phyloP scores from a whole-genome alignment of 1,140 invertebrate genomes.

The Harpegnathos saltator region DNA sequence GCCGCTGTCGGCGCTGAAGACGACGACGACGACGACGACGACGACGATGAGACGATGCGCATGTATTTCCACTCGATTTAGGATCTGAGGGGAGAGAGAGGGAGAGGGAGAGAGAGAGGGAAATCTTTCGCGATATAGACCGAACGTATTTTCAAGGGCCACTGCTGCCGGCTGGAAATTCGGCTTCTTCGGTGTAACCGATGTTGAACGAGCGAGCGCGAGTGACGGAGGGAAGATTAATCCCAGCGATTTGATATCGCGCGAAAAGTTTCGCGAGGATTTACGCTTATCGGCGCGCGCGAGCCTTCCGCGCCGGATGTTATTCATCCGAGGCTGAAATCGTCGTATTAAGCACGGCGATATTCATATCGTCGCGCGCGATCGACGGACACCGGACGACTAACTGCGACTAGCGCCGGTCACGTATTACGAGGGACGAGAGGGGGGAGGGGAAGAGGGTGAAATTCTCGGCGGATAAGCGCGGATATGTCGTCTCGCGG shows the following conservation, averaged over 20 bases:
- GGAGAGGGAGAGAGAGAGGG: too few species aligned
- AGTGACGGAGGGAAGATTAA: conserved; percentile 2
- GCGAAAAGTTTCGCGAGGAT: conserved; percentile 11
- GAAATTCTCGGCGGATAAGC: conserved; percentile 61
- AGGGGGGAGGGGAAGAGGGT: too few species aligned
- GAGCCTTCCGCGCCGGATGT: background rate
- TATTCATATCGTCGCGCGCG: background rate
- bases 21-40: too few species aligned
- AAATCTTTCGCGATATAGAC: background rate
- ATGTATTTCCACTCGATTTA: background rate
- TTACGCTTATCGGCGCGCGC: conserved; percentile 4
- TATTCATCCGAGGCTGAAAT: conserved; percentile 34
- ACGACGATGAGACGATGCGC: background rate
- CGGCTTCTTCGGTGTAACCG: background rate
- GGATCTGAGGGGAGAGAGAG: background rate
- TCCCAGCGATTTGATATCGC: conserved; percentile 1
- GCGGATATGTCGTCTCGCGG: conserved; percentile 1
- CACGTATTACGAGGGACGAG: background rate
- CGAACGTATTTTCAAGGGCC: background rate
- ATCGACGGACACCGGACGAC: conserved; percentile 14
- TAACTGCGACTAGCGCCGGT: conserved; percentile 8
- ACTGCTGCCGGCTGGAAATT: background rate
- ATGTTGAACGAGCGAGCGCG: too few species aligned
- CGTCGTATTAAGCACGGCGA: conserved; percentile 25
- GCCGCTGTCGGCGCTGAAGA: too few species aligned